Percentiles rank a stretch among this genome's conserved stretches.
These are phyloP conservation scores for Cantharis nigra DNA, from an alignment of 2,888 invertebrate genomes.

Conservation along the genomic window DNA sequence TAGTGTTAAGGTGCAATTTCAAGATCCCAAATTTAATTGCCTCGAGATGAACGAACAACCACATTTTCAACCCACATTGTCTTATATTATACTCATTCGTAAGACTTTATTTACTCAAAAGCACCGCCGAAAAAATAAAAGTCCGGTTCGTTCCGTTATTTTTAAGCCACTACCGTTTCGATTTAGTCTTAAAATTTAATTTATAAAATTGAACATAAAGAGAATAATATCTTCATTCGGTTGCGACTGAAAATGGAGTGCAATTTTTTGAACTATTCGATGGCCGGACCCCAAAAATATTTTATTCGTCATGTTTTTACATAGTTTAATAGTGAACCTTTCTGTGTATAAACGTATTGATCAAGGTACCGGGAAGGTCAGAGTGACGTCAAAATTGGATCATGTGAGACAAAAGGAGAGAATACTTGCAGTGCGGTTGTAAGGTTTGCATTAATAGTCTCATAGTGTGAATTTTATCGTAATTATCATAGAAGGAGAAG, in stretches of 20 bases:
- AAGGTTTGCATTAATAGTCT: background rate
- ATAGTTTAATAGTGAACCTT: too few relatives aligned
- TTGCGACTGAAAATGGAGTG: too few relatives aligned
- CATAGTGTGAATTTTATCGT: background rate
- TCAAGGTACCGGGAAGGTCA: background rate
- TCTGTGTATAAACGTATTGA: background rate
- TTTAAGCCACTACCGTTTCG: background rate
- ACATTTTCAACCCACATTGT: background rate
- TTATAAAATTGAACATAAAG: background rate
- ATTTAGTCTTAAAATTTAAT: background rate
- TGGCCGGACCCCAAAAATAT: background rate
- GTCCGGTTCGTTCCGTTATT: background rate
- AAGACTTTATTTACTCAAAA: background rate
- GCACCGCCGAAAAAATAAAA: background rate
- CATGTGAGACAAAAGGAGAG: background rate
- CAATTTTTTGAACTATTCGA: too few relatives aligned
- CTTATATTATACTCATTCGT: background rate
- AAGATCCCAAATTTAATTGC: background rate
- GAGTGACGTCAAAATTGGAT: background rate
- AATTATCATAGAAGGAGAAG: too few relatives aligned
- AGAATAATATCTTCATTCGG: background rate
- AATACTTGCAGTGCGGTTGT: background rate
- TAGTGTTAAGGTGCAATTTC: constrained; percentile 1
- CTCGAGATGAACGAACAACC: background rate
- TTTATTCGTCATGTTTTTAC: background rate